Base-by-base conservation (phyloP, 2,113 vertebrate genomes). In the Tauraco erythrolophus region DNA sequence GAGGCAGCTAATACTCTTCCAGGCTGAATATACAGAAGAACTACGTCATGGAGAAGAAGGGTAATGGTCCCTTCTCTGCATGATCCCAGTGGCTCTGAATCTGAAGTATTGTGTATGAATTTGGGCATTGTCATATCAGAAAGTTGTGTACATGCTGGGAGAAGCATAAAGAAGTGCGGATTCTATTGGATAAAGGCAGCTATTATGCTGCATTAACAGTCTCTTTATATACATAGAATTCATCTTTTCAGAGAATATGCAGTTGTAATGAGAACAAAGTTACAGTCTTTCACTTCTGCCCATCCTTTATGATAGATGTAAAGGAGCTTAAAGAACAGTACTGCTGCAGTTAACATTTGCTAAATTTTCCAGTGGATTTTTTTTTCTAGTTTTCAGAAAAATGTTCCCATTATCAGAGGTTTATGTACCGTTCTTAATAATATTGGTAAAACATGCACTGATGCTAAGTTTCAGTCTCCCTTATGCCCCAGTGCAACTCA, bases 1-100 rank as follows among this genome's bases (percentile, higher is more conserved):
- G 77, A 87, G 93, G 51, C 51, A 80, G 77, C 65, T 93, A 72
- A 84, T 94, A 48, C 66, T 86, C 60, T 94, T 88, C 77, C 77
- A 89, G 80, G 77, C 79, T 74, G 65, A 50, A 25, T 88, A 25
- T 70, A 7, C 72, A 88, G 92, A 92, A 66, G 87, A 2, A 81
- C 43, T 45, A 87, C 9, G 1, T 95, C 84, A 91, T 89, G 93
- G 90, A 92, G 88, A 85, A 92, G 64, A 82, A 80, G 89, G n/a
- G 84, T 91, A 66, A 81, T 88, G 56, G 69, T 88, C 62, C 70
- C 62, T 96, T 91, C 48, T 80, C 54, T 89, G 43, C 74, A 43
- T 71, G 54, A 77, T 69, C 50, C 53, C 62, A 53, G 46, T 72
- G 86, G 76, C 84, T 46, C 41, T n/a, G 68, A 45, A 71, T 46